Evolutionary conservation across 1,140 invertebrate species (phyloP), one percentile per base, ranked within the genome.

Genomic region (Aphis gossypii): DNA sequence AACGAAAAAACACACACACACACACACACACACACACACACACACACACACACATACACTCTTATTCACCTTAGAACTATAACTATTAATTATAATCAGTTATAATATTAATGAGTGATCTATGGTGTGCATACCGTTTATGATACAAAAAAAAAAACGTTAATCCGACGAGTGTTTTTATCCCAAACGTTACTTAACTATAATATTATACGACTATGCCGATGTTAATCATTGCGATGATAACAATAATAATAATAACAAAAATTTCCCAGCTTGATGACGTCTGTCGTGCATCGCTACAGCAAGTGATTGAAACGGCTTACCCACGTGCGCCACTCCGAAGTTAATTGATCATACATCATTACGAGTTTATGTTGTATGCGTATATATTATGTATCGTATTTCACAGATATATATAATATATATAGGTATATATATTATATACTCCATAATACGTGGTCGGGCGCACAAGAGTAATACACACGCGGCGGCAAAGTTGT

Each of bases 331-430:
- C 90, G 7, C 44, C 44, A 83, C 46, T 48, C n/a, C 8, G 44
- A 51, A 76, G 68, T 92, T 92, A 92, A 92, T 92, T 92, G 90
- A 92, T 92, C 90, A 82, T 92, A 92, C 68, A 92, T 92, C 68
- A 92, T 83, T 92, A 92, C 90, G 90, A 48, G 38, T 44, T 76
- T 76, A 68, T 60, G 30, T 30, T n/a, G 25, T 30, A 60, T 60
- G 30, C 54, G 14, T 76, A 76, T 76, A 35, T 83, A 21, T 83
- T 83, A 60, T 60, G 35, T 83, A 38, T 83, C 35, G 23, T n/a
- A n/a, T n/a, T 68, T n/a, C 11, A 9, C 30, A 68, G 30, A 68
- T 30, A n/a, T 68, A 30, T 68, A 68, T 60, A 46, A 60, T 60
- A 60, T 30, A 48, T 30, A 68, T 68, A n/a, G n/a, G n/a, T n/a